Evolutionary conservation across 2,797 vertebrate species (phyloP).

Genomic region (Xyrichtys novacula): DNA sequence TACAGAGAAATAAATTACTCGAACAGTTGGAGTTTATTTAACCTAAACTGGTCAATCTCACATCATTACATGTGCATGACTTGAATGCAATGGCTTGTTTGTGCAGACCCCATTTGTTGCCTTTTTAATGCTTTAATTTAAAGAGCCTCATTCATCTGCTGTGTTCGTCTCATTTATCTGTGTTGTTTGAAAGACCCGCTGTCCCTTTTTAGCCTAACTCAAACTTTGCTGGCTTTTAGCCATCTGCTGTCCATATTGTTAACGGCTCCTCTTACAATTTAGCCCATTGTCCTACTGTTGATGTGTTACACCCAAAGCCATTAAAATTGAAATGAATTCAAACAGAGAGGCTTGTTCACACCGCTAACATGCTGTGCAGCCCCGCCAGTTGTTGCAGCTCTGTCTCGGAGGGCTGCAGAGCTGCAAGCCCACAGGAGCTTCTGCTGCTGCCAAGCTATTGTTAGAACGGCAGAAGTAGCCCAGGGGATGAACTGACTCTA

Average conservation of each 20-base stretch:
- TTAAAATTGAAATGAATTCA: constrained; percentile 55
- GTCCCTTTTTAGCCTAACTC: constrained; percentile 12
- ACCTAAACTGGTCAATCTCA: neutral
- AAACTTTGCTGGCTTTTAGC: neutral
- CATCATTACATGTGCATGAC: constrained; percentile 1
- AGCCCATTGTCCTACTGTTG: constrained; percentile 33
- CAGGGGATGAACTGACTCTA: constrained; percentile 68
- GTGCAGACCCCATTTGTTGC: neutral
- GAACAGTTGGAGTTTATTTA: neutral
- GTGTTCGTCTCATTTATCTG: neutral
- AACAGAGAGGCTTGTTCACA: constrained; percentile 47
- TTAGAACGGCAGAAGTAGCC: constrained; percentile 76
- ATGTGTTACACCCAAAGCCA: constrained; percentile 33
- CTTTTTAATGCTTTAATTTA: neutral
- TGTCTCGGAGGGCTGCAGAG: constrained; percentile 60
- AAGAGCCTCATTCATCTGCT: neutral
- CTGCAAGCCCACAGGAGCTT: constrained; percentile 70
- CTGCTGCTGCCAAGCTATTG: constrained; percentile 78
- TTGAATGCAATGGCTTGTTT: neutral
- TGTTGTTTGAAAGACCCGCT: neutral
- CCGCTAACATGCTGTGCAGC: constrained; percentile 36
- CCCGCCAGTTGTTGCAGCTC: constrained; percentile 64
- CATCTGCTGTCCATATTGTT: constrained; percentile 23
- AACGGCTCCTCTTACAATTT: constrained; percentile 21
- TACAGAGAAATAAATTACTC: neutral